Evolutionary conservation across 2,113 vertebrate genomes (phyloP).

Genomic region (Centrocercus urophasianus): DNA sequence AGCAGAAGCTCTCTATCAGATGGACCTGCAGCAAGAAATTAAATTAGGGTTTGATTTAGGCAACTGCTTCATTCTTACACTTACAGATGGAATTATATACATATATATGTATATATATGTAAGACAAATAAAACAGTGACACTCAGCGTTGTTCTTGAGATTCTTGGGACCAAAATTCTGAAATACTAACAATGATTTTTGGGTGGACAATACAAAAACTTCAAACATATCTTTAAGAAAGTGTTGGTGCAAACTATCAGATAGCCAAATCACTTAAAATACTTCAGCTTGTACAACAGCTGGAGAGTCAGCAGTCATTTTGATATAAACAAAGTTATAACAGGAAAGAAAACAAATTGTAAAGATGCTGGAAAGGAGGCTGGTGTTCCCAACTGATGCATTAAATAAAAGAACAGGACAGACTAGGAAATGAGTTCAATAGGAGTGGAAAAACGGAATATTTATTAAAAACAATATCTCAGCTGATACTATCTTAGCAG

Average conservation of each 20-base stretch:
- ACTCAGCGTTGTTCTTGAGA: background rate
- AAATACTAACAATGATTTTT: background rate
- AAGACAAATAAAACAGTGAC: background rate
- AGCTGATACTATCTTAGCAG: background rate
- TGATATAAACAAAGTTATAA: background rate
- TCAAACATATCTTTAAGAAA: background rate
- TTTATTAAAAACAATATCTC: background rate
- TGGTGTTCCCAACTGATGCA: background rate
- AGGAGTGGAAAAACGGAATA: background rate
- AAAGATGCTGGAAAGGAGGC: rapidly evolving
- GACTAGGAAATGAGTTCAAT: background rate
- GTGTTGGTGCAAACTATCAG: background rate
- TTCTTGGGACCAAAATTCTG: background rate
- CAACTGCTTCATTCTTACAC: background rate
- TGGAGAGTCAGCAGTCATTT: background rate
- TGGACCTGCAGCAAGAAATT: background rate
- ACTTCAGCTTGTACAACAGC: background rate
- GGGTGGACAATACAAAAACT: background rate
- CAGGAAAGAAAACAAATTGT: background rate
- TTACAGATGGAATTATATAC: background rate
- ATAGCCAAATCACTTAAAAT: constrained; percentile 22
- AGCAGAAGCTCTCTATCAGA: constrained; percentile 7
- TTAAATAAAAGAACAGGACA: background rate
- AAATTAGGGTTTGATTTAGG: background rate
- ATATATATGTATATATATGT: no score